Conservation (phyloP, 2,888 invertebrate species). For the Drosophila ustulata region DNA sequence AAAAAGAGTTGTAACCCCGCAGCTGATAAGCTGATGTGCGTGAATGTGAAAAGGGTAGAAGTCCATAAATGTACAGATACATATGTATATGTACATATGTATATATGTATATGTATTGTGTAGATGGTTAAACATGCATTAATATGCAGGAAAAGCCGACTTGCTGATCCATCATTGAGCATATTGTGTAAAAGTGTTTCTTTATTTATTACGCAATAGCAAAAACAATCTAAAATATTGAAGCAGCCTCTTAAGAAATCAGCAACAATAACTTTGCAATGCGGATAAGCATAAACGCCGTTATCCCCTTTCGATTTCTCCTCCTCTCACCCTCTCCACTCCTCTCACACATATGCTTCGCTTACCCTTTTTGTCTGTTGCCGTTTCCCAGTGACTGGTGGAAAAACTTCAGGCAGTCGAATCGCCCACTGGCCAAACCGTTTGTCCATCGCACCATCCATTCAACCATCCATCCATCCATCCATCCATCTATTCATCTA, state of each 20-base stretch:
- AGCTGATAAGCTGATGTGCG: neutral
- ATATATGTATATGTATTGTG: neutral
- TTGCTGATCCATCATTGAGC: constrained; percentile 55
- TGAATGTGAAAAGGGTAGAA: neutral
- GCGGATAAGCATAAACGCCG: constrained; percentile 41
- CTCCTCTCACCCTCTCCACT: neutral
- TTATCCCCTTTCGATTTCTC: constrained; percentile 11
- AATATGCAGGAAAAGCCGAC: constrained; percentile 41
- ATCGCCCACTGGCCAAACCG: constrained; percentile 17
- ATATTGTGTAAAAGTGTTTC: constrained; percentile 51
- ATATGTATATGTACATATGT: neutral
- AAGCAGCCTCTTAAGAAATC: constrained; percentile 71
- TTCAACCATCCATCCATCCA: constrained; percentile 17
- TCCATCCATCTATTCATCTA: constrained; percentile 17
- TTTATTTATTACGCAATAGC: constrained; percentile 57
- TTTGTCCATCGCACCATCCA: constrained; percentile 19
- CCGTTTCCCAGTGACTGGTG: constrained; percentile 39
- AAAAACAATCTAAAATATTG: constrained; percentile 56
- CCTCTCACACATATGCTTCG: constrained; percentile 4
- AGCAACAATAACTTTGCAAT: constrained; percentile 61
- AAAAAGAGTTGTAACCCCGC: neutral
- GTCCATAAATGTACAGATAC: neutral
- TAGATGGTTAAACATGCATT: constrained; percentile 37
- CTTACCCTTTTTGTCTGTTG: constrained; percentile 12
- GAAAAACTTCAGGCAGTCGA: constrained; percentile 30